phyloP scores from a whole-genome alignment of 2,888 invertebrate genomes.

The Tetranychus piercei region DNA sequence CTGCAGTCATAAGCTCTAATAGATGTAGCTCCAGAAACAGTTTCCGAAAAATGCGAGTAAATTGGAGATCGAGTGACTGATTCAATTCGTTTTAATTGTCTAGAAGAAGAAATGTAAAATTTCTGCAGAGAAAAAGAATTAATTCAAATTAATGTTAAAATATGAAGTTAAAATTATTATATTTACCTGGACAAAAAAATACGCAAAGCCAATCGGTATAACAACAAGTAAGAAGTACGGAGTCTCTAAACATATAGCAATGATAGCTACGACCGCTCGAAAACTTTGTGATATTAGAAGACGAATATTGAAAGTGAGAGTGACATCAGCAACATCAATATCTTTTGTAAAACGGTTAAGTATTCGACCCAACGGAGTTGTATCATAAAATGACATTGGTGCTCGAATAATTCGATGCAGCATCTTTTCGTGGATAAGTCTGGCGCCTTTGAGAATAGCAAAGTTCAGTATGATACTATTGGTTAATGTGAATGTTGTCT shows the following conservation, averaged over 20 bases:
- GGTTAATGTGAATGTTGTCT: conserved; percentile 14
- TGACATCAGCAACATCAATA: conserved; percentile 45
- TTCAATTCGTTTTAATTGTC: conserved; percentile 79
- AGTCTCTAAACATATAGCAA: conserved; percentile 30
- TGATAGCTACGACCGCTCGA: conserved; percentile 26
- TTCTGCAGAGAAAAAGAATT: conserved; percentile 40
- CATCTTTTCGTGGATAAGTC: conserved; percentile 27
- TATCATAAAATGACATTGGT: conserved; percentile 56
- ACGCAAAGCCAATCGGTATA: conserved; percentile 31
- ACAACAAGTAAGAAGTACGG: conserved; percentile 32
- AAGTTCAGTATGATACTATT: conserved; percentile 31
- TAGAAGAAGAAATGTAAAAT: conserved; percentile 79
- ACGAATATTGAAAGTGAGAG: conserved; percentile 41
- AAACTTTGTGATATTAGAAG: conserved; percentile 28
- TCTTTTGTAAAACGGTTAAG: conserved; percentile 51
- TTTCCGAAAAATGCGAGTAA: conserved; percentile 81
- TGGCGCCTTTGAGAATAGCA: conserved; percentile 42
- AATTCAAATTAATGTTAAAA: background rate
- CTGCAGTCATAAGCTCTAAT: conserved; percentile 69
- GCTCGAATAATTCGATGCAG: conserved; percentile 28
- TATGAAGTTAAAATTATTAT: background rate
- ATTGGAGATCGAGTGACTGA: conserved; percentile 85
- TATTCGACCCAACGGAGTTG: conserved; percentile 49
- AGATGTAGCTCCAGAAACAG: conserved; percentile 58
- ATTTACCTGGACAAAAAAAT: conserved; percentile 31